Percentiles rank a stretch among this genome's conserved stretches.
These are phyloP conservation scores for Saturnia pavonia DNA, from an alignment of 2,888 invertebrate genomes.

Conservation along the genomic window DNA sequence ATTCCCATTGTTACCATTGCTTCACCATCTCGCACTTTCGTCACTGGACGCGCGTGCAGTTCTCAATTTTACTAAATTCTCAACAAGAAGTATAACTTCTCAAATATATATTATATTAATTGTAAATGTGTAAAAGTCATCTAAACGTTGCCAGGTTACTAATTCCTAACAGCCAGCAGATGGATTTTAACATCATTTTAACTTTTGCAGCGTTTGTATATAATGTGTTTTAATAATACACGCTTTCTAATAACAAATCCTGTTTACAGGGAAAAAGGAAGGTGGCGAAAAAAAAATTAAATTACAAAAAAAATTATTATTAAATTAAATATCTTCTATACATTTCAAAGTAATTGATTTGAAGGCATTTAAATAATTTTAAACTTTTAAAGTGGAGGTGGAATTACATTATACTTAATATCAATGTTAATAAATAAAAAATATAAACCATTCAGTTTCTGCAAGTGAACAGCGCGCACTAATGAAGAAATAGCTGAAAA, in stretches of 20 bases:
- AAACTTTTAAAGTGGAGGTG: neutral
- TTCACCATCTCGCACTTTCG: too few species aligned
- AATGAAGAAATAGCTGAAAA: neutral
- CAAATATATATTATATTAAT: too few species aligned
- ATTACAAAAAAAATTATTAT: conserved; percentile 44
- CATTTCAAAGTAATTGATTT: conserved; percentile 53
- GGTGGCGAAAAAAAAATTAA: conserved; percentile 43
- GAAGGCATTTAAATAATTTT: conserved; percentile 29
- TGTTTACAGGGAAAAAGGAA: conserved; percentile 59
- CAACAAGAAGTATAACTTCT: too few species aligned
- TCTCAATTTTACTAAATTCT: too few species aligned
- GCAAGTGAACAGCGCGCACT: neutral
- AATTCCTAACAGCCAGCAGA: conserved; percentile 13
- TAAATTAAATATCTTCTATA: conserved; percentile 37
- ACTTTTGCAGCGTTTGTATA: neutral
- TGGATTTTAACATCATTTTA: conserved; percentile 11
- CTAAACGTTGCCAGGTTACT: conserved; percentile 1
- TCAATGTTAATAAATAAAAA: neutral
- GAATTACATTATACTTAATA: neutral
- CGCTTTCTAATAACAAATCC: conserved; percentile 21
- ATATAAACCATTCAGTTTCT: neutral
- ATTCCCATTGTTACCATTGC: too few species aligned
- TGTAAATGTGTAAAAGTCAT: neutral
- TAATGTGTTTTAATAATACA: neutral
- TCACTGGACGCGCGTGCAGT: too few species aligned